Evolutionary conservation across 2,113 vertebrate genomes (phyloP).

Genomic region (Mormyrus lacerda): DNA sequence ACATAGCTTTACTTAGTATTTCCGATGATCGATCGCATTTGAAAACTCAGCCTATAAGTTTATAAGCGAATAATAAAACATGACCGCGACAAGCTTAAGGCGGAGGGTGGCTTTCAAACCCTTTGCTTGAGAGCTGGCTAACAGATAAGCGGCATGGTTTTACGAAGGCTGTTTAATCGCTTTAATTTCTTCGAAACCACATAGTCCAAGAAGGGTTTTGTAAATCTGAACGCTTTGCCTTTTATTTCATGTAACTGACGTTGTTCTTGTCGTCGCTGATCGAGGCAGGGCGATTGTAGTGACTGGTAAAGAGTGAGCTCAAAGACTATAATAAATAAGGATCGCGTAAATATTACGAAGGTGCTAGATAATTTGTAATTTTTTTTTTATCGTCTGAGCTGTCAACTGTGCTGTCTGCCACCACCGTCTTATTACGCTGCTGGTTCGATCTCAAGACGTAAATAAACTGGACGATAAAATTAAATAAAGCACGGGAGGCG

Average conservation of each 20-base stretch:
- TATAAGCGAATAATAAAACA: background rate
- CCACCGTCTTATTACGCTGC: background rate
- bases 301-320: no score
- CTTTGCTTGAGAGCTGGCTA: background rate
- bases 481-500: background rate
- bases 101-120: background rate
- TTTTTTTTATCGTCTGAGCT: background rate
- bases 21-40: background rate
- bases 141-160: background rate
- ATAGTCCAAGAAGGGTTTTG: background rate
- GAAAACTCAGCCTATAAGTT: background rate
- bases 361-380: background rate
- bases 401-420: background rate
- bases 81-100: background rate
- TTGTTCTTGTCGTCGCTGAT: background rate
- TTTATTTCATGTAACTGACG: background rate
- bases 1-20: background rate
- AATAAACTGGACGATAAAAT: background rate
- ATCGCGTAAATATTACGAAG: background rate
- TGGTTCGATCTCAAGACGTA: background rate
- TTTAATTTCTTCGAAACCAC: background rate
- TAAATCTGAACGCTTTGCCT: background rate
- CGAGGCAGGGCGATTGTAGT: background rate
- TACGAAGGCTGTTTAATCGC: background rate
- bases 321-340: background rate